Conservation (phyloP, 1,140 invertebrate species). For the Drosophila yakuba region DNA sequence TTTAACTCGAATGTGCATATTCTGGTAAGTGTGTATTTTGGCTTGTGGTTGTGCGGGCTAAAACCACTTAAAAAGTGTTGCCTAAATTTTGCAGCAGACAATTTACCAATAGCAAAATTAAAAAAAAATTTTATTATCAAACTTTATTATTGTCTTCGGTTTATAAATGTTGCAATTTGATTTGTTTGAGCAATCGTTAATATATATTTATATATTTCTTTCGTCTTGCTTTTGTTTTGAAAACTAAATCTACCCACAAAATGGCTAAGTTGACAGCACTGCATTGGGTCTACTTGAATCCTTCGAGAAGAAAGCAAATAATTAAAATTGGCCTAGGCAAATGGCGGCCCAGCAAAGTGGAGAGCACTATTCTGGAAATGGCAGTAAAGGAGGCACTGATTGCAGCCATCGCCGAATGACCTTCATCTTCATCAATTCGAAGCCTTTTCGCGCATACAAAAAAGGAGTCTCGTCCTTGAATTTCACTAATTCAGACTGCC, state of each 20-base stretch:
- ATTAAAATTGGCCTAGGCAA: conserved; percentile 63
- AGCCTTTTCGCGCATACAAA: conserved; percentile 35
- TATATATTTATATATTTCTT: no score
- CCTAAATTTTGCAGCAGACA: not conserved
- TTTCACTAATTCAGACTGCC: conserved; percentile 21
- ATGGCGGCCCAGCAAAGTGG: conserved; percentile 6
- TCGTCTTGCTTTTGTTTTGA: no score
- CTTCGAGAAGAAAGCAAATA: conserved; percentile 48
- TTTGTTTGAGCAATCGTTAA: no score
- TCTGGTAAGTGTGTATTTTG: conserved; percentile 13
- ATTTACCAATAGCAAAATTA: not conserved
- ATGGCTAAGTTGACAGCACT: not conserved
- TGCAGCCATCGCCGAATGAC: conserved; percentile 36
- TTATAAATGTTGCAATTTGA: not conserved
- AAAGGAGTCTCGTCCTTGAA: conserved; percentile 21
- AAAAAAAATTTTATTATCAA: not conserved
- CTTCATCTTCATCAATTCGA: conserved; percentile 42
- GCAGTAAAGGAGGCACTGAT: conserved; percentile 25
- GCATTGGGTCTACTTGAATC: not conserved
- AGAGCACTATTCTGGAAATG: not conserved
- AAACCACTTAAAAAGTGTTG: conserved; percentile 3
- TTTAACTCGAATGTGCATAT: conserved; percentile 25
- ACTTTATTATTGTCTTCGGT: not conserved
- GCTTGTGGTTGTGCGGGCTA: conserved; percentile 5
- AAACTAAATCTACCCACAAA: no score